Percentiles rank a stretch among this genome's conserved stretches.
These are phyloP conservation scores for Opisthograptis luteolata DNA, from an alignment of 2,888 invertebrate species.

Conservation along the genomic window DNA sequence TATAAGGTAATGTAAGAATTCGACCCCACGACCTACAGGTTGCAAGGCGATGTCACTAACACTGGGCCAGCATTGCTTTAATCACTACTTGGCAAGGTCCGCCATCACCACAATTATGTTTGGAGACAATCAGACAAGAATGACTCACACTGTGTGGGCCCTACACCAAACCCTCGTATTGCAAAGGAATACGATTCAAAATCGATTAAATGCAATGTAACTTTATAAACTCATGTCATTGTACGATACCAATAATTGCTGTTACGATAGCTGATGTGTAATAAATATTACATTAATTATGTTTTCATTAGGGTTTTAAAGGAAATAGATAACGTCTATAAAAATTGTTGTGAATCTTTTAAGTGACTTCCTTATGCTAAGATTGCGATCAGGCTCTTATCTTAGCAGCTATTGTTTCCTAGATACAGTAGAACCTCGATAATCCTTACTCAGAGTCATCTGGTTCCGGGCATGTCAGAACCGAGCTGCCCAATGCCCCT, in stretches of 20 bases:
- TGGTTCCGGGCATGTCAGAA: no score
- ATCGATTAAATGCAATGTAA: constrained; percentile 5
- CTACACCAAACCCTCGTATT: constrained; percentile 2
- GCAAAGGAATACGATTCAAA: constrained; percentile 16
- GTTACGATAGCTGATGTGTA: constrained; percentile 26
- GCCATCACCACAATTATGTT: constrained; percentile 24
- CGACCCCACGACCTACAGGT: no score
- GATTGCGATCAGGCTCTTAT: background rate
- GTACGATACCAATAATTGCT: constrained; percentile 37
- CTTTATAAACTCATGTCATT: constrained; percentile 29
- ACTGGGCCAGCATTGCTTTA: no score
- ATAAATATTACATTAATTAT: constrained; percentile 27
- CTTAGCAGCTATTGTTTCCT: no score
- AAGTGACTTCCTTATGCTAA: background rate
- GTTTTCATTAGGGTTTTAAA: constrained; percentile 21
- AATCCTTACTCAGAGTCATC: no score
- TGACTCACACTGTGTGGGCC: constrained; percentile 28
- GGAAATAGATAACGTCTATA: constrained; percentile 7
- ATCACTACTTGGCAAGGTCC: no score
- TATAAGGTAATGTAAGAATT: no score
- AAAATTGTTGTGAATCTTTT: constrained; percentile 10
- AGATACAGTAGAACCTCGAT: no score
- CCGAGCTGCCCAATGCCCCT: no score
- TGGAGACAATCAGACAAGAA: constrained; percentile 20
- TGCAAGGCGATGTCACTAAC: no score